Conservation (phyloP, 2,888 invertebrate species). For the Tetragnatha montana region DNA sequence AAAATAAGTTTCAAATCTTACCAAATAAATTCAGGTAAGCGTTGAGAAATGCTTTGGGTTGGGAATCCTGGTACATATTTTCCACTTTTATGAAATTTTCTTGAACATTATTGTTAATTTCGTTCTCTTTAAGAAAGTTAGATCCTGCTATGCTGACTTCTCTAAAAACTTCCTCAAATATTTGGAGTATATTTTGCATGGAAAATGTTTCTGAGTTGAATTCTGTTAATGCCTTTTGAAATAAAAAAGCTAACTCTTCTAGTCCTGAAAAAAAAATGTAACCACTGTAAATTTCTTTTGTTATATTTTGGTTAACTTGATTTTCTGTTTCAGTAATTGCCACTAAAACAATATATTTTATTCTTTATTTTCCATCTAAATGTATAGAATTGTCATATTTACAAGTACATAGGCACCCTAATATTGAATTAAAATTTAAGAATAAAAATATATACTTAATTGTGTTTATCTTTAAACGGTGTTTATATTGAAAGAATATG, state of each 20-base stretch:
- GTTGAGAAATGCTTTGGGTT: slow-evolving; percentile 5
- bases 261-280: neutral
- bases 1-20: neutral
- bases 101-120: neutral
- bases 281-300: neutral
- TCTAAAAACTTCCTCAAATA: neutral
- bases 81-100: slow-evolving; percentile 29
- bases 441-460: too few species aligned
- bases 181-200: neutral
- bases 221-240: neutral
- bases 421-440: neutral
- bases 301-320: too few species aligned
- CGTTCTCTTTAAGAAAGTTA: neutral
- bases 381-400: too few species aligned
- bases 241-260: neutral
- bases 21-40: slow-evolving; percentile 50
- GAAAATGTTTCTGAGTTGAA: neutral
- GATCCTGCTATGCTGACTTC: neutral
- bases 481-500: too few species aligned
- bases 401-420: too few species aligned
- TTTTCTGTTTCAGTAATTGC: too few species aligned
- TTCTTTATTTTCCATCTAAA: too few species aligned
- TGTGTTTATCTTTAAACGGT: too few species aligned
- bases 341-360: neutral
- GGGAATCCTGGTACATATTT: neutral